Base-by-base conservation (phyloP, 1,140 invertebrate species). In the Platyscapa corneri region DNA sequence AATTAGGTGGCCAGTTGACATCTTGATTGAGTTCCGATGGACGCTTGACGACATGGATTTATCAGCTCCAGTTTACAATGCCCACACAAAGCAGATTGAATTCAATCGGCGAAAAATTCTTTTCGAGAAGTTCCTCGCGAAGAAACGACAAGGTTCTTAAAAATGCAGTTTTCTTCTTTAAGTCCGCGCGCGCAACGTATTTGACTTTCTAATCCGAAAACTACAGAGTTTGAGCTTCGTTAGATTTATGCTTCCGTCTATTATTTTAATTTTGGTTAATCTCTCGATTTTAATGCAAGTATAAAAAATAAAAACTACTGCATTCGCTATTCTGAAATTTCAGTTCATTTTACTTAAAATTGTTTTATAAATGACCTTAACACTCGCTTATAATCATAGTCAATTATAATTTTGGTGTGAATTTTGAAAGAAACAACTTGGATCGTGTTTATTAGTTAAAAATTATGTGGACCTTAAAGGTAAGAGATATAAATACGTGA, bases 1-100 rank as follows among this genome's bases (percentile, higher is more conserved):
- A 6, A 27, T 82, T 70, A 95, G 95, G 84, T 95, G 94, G 91
- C 94, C 95, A 83, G 94, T 95, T 87, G 93, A 95, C 88, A 90
- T 94, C n/a, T 88, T 95, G 82, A 91, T 94, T 64, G 91, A 94
- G 89, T 88, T 95, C 87, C 95, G 95, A 89, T 90, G 95, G 67
- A 95, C 94, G 37, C 94, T 94, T 20, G 89, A 90, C 74, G 92
- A 93, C 82, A 87, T 91, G 67, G 87, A 88, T 56, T 86, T 91
- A 76, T 87, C 86, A 46, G 87, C 88, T 78, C 90, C 91, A 27
- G 79, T 84, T 67, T 91, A 89, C 86, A 90, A 90, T 78, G 82
- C 82, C 46, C 72, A 83, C 20, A 89, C 89, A 82, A 89, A 89
- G 86, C 88, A 89, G 86, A 88, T 39, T 32, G 78, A 89, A 83